A percentile compares a stretch with the other conserved stretches of the same genome.
These are phyloP conservation scores for Microctonus aethiopoides DNA, from an alignment of 2,888 invertebrate genomes.

Conservation along the genomic window DNA sequence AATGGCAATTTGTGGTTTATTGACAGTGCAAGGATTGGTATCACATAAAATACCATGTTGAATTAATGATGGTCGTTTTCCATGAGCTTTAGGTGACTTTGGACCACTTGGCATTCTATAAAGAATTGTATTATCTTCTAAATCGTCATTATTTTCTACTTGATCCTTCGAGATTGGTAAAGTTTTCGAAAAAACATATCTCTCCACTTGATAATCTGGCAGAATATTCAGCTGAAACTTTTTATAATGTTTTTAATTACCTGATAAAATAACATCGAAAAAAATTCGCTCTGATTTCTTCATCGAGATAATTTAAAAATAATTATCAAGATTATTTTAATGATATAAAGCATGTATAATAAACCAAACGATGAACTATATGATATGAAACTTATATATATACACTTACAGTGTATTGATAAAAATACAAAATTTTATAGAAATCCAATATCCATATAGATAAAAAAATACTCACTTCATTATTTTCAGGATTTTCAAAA, in stretches of 20 bases:
- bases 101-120: conserved; percentile 54
- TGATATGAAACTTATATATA: no score
- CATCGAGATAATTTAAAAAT: background rate
- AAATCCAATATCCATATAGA: no score
- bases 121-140: conserved; percentile 43
- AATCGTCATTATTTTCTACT: conserved; percentile 26
- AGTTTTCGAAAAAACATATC: conserved; percentile 49
- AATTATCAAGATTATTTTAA: no score
- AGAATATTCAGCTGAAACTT: conserved; percentile 52
- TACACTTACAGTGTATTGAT: no score
- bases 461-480: background rate
- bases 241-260: background rate
- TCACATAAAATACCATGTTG: conserved; percentile 55
- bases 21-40: conserved; percentile 48
- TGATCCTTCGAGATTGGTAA: conserved; percentile 41
- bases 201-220: conserved; percentile 52
- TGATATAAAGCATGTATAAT: background rate
- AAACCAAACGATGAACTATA: background rate
- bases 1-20: conserved; percentile 52
- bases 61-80: conserved; percentile 51
- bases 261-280: conserved; percentile 6
- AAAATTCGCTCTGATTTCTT: background rate
- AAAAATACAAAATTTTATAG: no score
- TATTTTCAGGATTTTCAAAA: background rate
- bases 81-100: conserved; percentile 48